A percentile compares a stretch with the other conserved stretches of the same genome.
phyloP scores from a whole-genome alignment of 2,888 invertebrate genomes.

The Kuschelorhynchus macadamiae region DNA sequence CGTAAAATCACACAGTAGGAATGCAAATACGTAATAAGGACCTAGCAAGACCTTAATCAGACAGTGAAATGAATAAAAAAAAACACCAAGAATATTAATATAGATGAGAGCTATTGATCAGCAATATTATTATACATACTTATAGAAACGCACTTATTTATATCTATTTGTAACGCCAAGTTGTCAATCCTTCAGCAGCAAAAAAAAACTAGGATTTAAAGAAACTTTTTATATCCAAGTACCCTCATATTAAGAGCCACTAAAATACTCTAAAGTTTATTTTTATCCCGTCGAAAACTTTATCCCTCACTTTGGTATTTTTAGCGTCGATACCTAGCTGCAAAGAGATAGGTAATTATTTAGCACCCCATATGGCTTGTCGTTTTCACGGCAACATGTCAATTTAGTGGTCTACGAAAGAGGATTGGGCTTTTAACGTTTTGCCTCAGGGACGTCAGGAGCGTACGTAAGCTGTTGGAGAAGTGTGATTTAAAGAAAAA shows the following conservation, averaged over 20 bases:
- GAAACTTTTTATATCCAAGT: constrained; percentile 2
- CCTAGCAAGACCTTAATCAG: no score
- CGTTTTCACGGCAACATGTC: constrained; percentile 26
- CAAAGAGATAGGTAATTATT: constrained; percentile 35
- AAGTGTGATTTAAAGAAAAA: background rate
- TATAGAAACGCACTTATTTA: no score
- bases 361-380: constrained; percentile 36
- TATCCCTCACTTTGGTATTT: constrained; percentile 13
- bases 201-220: no score
- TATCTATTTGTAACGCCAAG: no score
- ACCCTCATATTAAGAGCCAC: constrained; percentile 13
- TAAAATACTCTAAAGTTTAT: constrained; percentile 15
- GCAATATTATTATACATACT: no score
- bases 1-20: no score
- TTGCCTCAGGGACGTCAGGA: constrained; percentile 1
- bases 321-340: constrained; percentile 12
- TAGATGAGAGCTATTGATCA: no score
- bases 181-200: no score
- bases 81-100: no score
- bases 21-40: no score
- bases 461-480: background rate
- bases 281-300: background rate
- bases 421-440: constrained; percentile 18
- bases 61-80: no score
- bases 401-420: constrained; percentile 25